A percentile compares a stretch with the other conserved stretches of the same genome.
These are phyloP conservation scores for Calidris pygmaea DNA, from an alignment of 2,113 vertebrate genomes.

Conservation along the genomic window DNA sequence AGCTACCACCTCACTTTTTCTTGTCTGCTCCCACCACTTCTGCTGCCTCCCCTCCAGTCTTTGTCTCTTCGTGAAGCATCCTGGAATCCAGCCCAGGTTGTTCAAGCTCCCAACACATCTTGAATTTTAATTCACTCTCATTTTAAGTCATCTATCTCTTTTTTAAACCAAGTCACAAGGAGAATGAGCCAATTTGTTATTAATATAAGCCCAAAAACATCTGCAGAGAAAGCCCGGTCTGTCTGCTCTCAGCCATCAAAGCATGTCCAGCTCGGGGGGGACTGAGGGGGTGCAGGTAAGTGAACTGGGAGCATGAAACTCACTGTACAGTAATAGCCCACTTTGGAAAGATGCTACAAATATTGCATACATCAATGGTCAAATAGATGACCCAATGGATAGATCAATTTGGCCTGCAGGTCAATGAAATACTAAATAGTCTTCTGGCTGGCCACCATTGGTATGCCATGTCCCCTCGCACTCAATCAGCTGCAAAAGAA, in stretches of 20 bases:
- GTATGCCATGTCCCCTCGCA: fast-evolving
- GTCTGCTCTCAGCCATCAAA: background rate
- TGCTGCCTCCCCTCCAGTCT: background rate
- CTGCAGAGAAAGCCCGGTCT: background rate
- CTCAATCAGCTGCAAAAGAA: background rate
- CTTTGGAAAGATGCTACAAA: background rate
- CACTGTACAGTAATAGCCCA: background rate
- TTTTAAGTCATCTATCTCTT: conserved; percentile 22
- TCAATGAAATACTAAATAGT: background rate
- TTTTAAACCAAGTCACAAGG: conserved; percentile 1
- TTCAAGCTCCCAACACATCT: conserved; percentile 12
- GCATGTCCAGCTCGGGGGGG: background rate
- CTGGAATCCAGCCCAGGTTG: conserved; percentile 44
- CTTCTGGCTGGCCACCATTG: background rate
- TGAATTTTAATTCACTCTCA: conserved; percentile 42
- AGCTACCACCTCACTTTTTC: background rate
- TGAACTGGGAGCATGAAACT: background rate
- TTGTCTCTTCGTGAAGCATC: background rate
- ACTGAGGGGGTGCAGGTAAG: background rate
- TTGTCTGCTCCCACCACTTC: background rate
- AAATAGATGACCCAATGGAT: background rate
- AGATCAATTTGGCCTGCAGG: background rate
- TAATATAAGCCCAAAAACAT: background rate
- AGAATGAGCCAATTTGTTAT: conserved; percentile 1
- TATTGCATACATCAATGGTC: too few species aligned